phyloP scores from a whole-genome alignment of 2,797 vertebrate species.

The Eurystomus glaucurus region DNA sequence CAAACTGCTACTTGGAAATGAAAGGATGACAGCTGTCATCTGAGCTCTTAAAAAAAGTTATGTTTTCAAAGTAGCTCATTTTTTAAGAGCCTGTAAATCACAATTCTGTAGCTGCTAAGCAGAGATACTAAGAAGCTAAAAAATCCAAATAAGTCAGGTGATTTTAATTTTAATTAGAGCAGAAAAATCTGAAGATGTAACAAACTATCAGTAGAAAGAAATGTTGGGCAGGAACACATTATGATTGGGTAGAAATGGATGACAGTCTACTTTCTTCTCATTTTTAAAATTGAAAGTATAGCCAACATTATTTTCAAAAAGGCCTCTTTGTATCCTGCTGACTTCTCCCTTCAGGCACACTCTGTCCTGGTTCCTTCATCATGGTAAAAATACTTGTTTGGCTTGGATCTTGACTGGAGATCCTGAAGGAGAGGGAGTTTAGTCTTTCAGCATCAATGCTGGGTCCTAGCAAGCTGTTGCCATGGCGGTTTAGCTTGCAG shows the following conservation, averaged over 20 bases:
- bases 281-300: not conserved
- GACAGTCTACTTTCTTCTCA: not conserved
- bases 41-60: slow-evolving; percentile 5
- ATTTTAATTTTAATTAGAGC: not conserved
- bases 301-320: not conserved
- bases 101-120: not conserved
- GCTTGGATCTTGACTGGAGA: not conserved
- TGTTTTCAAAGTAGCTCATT: not conserved
- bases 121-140: not conserved
- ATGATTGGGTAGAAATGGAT: not conserved
- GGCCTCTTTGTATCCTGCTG: not conserved
- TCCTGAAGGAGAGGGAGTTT: not conserved
- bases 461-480: not conserved
- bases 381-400: not conserved
- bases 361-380: not conserved
- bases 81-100: not conserved
- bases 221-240: not conserved
- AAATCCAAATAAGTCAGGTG: not conserved
- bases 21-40: slow-evolving; percentile 23
- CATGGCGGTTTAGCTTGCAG: rapidly evolving
- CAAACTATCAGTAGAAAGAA: not conserved
- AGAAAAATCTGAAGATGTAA: not conserved
- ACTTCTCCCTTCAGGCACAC: not conserved
- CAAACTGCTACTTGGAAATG: slow-evolving; percentile 21
- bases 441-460: not conserved